phyloP scores from a whole-genome alignment of 2,888 invertebrate species.

The Cecidostiba fungosa region DNA sequence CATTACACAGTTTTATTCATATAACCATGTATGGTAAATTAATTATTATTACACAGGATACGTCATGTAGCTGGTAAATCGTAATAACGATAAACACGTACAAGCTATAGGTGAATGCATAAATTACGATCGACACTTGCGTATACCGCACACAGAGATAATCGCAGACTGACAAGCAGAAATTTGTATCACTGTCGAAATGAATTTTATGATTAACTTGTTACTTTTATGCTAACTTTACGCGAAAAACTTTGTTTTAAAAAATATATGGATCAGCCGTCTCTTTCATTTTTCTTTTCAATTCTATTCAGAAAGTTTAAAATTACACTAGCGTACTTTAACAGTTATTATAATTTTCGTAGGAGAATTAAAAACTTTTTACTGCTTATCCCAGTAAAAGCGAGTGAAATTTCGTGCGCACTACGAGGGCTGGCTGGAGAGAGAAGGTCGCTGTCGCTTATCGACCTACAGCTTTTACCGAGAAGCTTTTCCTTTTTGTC shows the following conservation, averaged over 20 bases:
- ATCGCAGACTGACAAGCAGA: constrained; percentile 29
- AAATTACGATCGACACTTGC: constrained; percentile 41
- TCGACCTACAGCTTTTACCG: constrained; percentile 54
- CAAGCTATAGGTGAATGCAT: constrained; percentile 15
- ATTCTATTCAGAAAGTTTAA: neutral
- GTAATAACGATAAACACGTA: neutral
- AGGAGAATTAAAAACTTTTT: constrained; percentile 53
- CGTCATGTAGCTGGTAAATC: neutral
- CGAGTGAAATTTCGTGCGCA: constrained; percentile 42
- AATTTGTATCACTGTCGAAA: constrained; percentile 13
- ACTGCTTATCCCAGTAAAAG: constrained; percentile 41
- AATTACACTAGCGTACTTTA: neutral
- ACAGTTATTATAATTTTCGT: constrained; percentile 18
- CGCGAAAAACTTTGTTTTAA: neutral
- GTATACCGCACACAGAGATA: constrained; percentile 13
- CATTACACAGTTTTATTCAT: neutral
- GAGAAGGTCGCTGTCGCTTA: constrained; percentile 56
- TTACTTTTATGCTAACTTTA: neutral
- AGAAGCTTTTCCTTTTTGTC: constrained; percentile 45
- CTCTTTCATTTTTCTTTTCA: neutral
- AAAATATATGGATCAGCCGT: neutral
- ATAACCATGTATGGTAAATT: neutral
- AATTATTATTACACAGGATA: constrained; percentile 7
- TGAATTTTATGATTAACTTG: neutral
- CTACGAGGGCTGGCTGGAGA: neutral